A percentile compares a stretch with the other conserved stretches of the same genome.
Conservation (phyloP, 1,140 invertebrate species). For the Druon quercuslanigerum region DNA sequence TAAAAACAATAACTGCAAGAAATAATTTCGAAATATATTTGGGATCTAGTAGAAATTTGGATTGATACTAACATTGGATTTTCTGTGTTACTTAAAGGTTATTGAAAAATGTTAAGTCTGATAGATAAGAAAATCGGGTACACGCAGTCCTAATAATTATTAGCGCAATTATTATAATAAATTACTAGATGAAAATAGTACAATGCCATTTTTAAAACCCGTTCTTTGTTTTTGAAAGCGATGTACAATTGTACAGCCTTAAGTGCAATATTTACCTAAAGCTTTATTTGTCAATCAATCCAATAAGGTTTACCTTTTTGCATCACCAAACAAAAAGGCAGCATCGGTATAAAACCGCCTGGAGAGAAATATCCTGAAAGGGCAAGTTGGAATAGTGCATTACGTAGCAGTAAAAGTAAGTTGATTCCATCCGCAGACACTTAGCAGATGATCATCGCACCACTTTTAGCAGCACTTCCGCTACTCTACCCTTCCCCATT, state of each 20-base stretch:
- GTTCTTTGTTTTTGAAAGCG: background rate
- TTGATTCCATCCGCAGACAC: slow-evolving; percentile 2
- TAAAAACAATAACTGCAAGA: no score
- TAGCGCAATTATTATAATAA: background rate
- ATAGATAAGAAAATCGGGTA: slow-evolving; percentile 15
- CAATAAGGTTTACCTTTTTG: background rate
- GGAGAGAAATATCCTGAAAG: slow-evolving; percentile 28
- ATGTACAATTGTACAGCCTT: background rate
- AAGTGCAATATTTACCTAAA: background rate
- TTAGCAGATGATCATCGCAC: slow-evolving; percentile 10
- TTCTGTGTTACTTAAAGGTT: no score
- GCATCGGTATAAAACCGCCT: background rate
- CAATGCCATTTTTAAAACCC: background rate
- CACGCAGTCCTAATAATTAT: slow-evolving; percentile 35
- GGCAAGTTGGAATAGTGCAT: background rate
- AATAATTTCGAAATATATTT: no score
- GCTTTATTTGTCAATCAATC: slow-evolving; percentile 5
- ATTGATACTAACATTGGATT: no score
- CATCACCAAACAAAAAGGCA: background rate
- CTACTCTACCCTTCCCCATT: slow-evolving; percentile 2
- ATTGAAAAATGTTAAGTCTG: slow-evolving; percentile 9
- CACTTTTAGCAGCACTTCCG: background rate
- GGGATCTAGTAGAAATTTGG: no score
- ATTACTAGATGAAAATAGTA: background rate
- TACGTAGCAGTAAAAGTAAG: slow-evolving; percentile 23